These are phyloP conservation scores for Hippoglossus hippoglossus DNA, from an alignment of 2,797 vertebrate genomes.

Conservation along the genomic window DNA sequence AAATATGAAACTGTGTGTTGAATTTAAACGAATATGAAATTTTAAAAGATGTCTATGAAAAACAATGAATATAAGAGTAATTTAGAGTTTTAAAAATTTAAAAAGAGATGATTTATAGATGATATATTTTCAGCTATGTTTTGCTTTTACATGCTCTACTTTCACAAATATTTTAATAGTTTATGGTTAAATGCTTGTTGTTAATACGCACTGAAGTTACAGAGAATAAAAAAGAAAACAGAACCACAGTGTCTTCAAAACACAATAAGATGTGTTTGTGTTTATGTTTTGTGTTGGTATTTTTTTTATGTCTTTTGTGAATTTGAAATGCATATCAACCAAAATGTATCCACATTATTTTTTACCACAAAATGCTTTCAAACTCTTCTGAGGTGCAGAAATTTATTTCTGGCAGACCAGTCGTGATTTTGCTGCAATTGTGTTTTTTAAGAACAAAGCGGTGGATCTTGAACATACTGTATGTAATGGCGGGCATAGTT, in stretches of 20 bases:
- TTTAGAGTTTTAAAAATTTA: no score
- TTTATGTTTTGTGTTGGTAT: not conserved
- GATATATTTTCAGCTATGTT: no score
- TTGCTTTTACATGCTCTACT: not conserved
- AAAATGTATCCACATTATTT: no score
- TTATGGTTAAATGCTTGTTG: not conserved
- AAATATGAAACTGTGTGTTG: not conserved
- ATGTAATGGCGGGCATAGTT: constrained; percentile 1
- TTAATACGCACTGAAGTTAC: not conserved
- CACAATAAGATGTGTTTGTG: not conserved
- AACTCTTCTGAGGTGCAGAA: no score
- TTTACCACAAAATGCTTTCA: no score
- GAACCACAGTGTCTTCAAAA: no score
- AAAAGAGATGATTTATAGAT: no score
- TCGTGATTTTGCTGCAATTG: not conserved
- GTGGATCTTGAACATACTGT: not conserved
- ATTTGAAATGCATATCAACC: not conserved
- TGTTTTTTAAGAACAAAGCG: not conserved
- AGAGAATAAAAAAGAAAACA: no score
- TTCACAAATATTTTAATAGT: not conserved
- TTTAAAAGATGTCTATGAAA: no score
- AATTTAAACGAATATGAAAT: not conserved
- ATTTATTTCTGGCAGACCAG: no score
- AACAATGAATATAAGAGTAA: not conserved
- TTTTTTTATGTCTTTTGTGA: not conserved